These are phyloP conservation scores for Watsonalla cultraria DNA, from an alignment of 2,888 invertebrate genomes.

Conservation along the genomic window DNA sequence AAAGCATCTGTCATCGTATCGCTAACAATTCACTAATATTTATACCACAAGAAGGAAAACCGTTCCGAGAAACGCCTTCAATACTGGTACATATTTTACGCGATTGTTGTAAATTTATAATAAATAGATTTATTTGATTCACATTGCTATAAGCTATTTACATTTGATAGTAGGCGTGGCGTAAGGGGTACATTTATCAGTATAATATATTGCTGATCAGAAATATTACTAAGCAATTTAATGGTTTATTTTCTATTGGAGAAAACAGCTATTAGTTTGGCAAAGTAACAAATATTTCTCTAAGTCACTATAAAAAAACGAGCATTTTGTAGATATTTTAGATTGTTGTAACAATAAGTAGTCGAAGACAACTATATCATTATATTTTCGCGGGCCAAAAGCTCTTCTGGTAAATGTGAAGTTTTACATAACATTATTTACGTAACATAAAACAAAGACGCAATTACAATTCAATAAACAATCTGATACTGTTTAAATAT, in stretches of 20 bases:
- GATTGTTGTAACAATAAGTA: background rate
- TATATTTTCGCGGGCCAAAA: background rate
- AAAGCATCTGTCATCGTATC: background rate
- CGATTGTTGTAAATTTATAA: background rate
- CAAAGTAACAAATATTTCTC: no score
- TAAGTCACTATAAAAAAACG: no score
- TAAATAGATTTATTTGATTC: background rate
- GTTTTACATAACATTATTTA: conserved; percentile 10
- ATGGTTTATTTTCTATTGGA: no score
- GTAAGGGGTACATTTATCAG: no score
- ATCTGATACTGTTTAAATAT: background rate
- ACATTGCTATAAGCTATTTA: no score
- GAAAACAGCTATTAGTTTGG: no score
- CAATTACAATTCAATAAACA: conserved; percentile 2
- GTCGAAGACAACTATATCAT: background rate
- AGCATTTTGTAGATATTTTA: no score
- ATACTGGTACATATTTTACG: background rate
- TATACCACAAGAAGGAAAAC: background rate
- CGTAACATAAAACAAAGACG: conserved; percentile 1
- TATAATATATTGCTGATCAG: no score
- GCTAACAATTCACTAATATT: background rate
- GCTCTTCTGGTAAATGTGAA: background rate
- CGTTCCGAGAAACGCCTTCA: background rate
- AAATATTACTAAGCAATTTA: no score
- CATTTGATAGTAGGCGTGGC: no score